A percentile compares a stretch with the other conserved stretches of the same genome.
Conservation (phyloP, 2,888 invertebrate species). For the Slavum lentiscoides region DNA sequence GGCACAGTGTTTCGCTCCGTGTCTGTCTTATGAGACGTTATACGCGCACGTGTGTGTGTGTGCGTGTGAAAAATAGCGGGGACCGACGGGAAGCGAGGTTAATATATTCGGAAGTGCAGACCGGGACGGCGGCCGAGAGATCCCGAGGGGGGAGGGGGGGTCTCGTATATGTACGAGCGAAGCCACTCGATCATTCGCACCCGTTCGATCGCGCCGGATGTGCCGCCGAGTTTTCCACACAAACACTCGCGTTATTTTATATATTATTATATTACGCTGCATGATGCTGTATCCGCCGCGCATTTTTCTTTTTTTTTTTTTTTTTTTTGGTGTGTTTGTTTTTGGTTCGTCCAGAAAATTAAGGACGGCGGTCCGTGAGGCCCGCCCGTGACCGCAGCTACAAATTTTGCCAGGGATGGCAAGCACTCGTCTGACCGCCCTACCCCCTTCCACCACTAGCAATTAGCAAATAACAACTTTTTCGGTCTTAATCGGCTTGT, state of each 20-base stretch:
- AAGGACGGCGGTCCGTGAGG: too few species aligned
- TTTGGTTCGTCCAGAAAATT: too few species aligned
- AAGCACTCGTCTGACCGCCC: too few species aligned
- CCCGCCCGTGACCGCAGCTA: too few species aligned
- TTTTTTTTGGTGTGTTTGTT: too few species aligned
- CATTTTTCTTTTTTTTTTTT: neutral
- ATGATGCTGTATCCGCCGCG: neutral
- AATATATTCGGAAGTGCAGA: conserved; percentile 35
- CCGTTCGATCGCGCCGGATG: conserved; percentile 23
- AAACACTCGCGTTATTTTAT: neutral
- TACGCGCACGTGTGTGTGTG: neutral
- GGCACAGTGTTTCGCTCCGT: too few species aligned
- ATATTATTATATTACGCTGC: conserved; percentile 13
- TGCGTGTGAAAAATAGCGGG: neutral
- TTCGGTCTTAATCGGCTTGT: too few species aligned
- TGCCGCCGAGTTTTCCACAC: conserved; percentile 16
- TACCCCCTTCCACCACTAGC: too few species aligned
- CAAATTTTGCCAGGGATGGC: too few species aligned
- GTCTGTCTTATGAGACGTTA: too few species aligned
- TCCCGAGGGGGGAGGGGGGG: conserved; percentile 30
- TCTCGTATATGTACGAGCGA: neutral
- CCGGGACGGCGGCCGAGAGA: conserved; percentile 15
- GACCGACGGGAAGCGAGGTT: conserved; percentile 1
- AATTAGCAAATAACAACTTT: too few species aligned
- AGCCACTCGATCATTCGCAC: conserved; percentile 48